phyloP scores from a whole-genome alignment of 2,113 vertebrate genomes.

The Forbesichthys agassizii region DNA sequence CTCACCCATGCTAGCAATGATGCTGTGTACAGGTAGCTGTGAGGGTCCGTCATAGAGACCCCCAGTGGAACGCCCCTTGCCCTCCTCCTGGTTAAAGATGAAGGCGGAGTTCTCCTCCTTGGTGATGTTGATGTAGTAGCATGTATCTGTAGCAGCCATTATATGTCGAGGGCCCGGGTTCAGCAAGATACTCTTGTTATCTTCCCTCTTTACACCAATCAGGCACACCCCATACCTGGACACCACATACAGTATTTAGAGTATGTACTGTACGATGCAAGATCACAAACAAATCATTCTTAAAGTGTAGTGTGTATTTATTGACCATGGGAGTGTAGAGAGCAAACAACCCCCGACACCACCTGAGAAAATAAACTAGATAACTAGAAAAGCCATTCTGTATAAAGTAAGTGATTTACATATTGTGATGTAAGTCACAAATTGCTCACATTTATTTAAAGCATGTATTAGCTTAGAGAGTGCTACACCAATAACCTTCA shows the following conservation, averaged over 20 bases:
- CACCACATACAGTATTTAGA: slow-evolving; percentile 1
- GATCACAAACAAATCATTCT: no score
- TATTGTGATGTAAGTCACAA: no score
- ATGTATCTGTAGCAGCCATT: slow-evolving; percentile 88
- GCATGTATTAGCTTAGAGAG: no score
- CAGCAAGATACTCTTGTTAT: slow-evolving; percentile 95
- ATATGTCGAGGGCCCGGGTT: slow-evolving; percentile 93
- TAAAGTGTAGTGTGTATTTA: no score
- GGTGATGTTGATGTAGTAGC: slow-evolving; percentile 97
- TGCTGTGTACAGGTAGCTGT: slow-evolving; percentile 90
- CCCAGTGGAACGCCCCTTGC: slow-evolving; percentile 63
- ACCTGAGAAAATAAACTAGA: no score
- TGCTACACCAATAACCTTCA: no score
- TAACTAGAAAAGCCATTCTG: no score
- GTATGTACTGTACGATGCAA: no score
- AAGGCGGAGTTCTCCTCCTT: slow-evolving; percentile 98
- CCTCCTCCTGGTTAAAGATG: slow-evolving; percentile 86
- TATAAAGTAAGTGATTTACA: no score
- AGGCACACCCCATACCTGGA: slow-evolving; percentile 92
- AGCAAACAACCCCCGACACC: no score
- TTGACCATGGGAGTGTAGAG: no score
- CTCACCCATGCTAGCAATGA: slow-evolving; percentile 94
- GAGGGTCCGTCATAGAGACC: slow-evolving; percentile 81
- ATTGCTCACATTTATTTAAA: no score
- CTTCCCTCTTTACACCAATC: slow-evolving; percentile 92